Base-by-base conservation (phyloP, 92 coral and sea anemone genomes). In the Muricea muricata region DNA sequence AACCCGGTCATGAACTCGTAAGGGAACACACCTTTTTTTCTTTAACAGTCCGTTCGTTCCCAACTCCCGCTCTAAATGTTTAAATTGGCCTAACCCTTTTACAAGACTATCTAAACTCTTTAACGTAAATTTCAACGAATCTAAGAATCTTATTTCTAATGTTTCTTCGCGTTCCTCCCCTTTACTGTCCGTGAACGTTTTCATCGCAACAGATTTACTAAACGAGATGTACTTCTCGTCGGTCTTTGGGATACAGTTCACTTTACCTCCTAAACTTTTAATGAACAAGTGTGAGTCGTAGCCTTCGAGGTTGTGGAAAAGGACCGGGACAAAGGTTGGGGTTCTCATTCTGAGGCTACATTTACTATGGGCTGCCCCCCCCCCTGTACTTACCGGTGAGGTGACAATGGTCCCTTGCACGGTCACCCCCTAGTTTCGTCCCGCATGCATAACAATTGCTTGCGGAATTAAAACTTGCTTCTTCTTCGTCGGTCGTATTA, bases 261-360 rank as follows among this genome's bases (percentile, higher is more conserved):
- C 24, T 2, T 50, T 20, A 50, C 58, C 58, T 20, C 17, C 58
- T 50, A 2, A 81, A 0, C 77, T 85, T 0, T 63, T 6, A 9
- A 84, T 54, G 29, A n/a, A n/a, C n/a, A n/a, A n/a, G n/a, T n/a
- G n/a, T n/a, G n/a, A n/a, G n/a, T n/a, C n/a, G n/a, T n/a, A n/a
- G n/a, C n/a, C n/a, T n/a, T n/a, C n/a, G n/a, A n/a, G n/a, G n/a
- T 88, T 88, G 65, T 88, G 87, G 18, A 88, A 88, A 12, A 83
- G 28, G 6, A 88, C 91, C 13, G 87, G 91, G 12, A 74, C 61
- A 18, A 82, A 76, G 3, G 45, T 74, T 33, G 90, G 82, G 14
- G 28, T 10, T 40, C 73, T 83, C 11, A 5, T 35, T 37, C 37
- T 13, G 0, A 71, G 25, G 20, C 66, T 88, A 39, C 91, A 82